These are phyloP conservation scores for Teleogryllus occipitalis DNA, from an alignment of 1,140 invertebrate species.

Conservation along the genomic window DNA sequence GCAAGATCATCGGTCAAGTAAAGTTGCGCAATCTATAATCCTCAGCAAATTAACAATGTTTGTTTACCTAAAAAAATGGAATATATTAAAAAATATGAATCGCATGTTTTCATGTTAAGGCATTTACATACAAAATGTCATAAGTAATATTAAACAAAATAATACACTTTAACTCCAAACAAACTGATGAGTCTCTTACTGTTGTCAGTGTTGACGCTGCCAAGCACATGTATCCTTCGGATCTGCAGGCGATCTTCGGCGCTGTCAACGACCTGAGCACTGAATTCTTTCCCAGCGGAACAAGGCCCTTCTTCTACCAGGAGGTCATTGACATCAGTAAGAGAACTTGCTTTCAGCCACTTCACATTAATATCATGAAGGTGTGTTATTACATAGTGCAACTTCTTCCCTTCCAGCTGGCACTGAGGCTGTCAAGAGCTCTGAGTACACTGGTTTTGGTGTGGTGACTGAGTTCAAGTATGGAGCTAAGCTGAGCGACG, in stretches of 20 bases:
- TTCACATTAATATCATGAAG: no score
- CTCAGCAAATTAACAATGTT: no score
- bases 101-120: no score
- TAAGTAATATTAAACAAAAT: no score
- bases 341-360: slow-evolving; percentile 19
- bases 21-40: no score
- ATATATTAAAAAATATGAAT: no score
- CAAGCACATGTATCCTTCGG: slow-evolving; percentile 73
- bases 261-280: slow-evolving; percentile 49
- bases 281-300: slow-evolving; percentile 27
- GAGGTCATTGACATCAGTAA: slow-evolving; percentile 74
- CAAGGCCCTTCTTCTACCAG: slow-evolving; percentile 61
- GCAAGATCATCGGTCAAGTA: no score
- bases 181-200: neutral
- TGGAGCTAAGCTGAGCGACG: slow-evolving; percentile 36
- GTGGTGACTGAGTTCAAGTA: slow-evolving; percentile 51
- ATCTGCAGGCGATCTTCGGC: slow-evolving; percentile 52
- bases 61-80: no score
- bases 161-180: neutral
- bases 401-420: neutral
- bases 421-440: slow-evolving; percentile 41
- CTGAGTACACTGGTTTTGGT: slow-evolving; percentile 39
- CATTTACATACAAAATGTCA: no score
- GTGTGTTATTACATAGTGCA: neutral
- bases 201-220: slow-evolving; percentile 55